phyloP scores from a whole-genome alignment of 2,113 vertebrate genomes.

The Cyrtonyx montezumae region DNA sequence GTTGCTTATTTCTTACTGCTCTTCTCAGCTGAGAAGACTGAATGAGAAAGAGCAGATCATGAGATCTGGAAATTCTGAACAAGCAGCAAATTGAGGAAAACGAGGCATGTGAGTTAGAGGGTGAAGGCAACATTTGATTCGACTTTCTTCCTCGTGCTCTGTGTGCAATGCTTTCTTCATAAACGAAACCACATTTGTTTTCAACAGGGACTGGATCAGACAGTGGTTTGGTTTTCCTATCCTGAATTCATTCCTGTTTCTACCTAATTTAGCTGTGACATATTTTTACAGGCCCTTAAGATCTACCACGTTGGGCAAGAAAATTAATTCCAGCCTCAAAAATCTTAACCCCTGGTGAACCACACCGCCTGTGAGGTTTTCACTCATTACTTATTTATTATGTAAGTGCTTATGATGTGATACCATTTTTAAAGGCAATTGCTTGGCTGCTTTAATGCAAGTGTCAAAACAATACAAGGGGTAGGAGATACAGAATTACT shows the following conservation, averaged over 20 bases:
- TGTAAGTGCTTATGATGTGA: not conserved
- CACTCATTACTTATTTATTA: not conserved
- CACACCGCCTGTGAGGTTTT: not conserved
- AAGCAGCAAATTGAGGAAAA: constrained; percentile 23
- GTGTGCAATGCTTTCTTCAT: not conserved
- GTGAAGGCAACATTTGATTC: not conserved
- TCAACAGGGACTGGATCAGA: not conserved
- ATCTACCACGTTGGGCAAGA: not conserved
- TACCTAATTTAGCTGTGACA: not conserved
- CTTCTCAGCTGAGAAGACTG: not conserved
- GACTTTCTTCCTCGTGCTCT: constrained; percentile 25
- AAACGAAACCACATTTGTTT: not conserved
- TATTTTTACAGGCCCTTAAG: not conserved
- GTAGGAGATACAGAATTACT: not conserved
- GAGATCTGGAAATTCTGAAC: constrained; percentile 45
- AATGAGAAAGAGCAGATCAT: constrained; percentile 18
- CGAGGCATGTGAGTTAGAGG: constrained; percentile 18
- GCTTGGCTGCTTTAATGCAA: not conserved
- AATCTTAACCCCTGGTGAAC: not conserved
- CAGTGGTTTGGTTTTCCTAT: not conserved
- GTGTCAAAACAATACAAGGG: rapidly evolving
- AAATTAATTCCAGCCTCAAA: constrained; percentile 11
- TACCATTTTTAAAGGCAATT: not conserved
- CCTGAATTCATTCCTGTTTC: not conserved
- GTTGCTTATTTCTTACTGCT: not conserved